Evolutionary conservation across 2,888 invertebrate genomes (phyloP), one percentile per base, ranked within the genome.

Genomic region (Allygus modestus): DNA sequence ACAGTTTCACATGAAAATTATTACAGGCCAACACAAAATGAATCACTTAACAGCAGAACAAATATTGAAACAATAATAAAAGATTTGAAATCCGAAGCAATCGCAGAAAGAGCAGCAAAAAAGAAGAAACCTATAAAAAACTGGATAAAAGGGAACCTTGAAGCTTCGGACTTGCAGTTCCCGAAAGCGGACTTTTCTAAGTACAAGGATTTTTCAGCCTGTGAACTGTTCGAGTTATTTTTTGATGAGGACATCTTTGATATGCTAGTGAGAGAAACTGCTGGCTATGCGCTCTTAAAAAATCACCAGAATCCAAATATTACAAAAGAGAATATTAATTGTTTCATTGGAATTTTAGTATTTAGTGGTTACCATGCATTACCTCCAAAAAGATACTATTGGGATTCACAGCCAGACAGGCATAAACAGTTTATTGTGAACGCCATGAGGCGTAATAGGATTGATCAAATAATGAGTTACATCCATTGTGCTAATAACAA

Each of bases 381-480:
- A 33, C 86, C 86, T 33, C 26, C 71, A 54, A 85, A 86, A 43
- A 41, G 84, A 41, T 77, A 33, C 41, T 86, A 87, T 69, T 87
- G 88, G 87, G 81, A 86, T 73, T 61, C 54, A 28, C 23, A 20
- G 9, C 65, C 54, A 41, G 86, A 87, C 84, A 84, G 84, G 28
- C 33, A 83, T 33, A 86, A 86, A 58, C 20, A 73, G 7, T 33
- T 87, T 46, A 85, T 88, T 7, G 54, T 26, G 20, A 84, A 85
- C n/a, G 86, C 86, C 1, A 87, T 87, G 87, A 73, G 87, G 61
- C 31, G 86, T 61, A 85, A 87, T 54, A 71, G 85, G 17, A 86
- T 88, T 87, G 75, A 84, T 12, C 65, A 85, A 82, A 86, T 87
- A 54, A 81, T 84, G 46, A 46, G 83, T 28, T 84, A 79, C 85